Evolutionary conservation across 2,113 vertebrate genomes (phyloP).

Genomic region (Channa argus): DNA sequence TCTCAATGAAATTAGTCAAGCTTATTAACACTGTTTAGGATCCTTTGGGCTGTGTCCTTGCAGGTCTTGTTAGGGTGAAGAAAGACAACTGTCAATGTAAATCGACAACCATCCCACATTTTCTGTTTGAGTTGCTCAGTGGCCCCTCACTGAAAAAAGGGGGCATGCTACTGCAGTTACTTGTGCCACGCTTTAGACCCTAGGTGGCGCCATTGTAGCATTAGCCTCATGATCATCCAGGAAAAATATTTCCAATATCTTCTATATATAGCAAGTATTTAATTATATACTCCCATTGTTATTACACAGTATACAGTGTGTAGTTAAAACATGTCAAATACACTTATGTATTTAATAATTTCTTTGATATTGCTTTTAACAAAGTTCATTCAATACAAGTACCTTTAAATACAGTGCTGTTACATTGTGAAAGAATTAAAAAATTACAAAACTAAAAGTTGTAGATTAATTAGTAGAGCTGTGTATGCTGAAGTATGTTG

Average conservation of each 20-base stretch:
- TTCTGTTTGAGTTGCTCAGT: not conserved
- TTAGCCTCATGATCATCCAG: not conserved
- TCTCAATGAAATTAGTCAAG: not conserved
- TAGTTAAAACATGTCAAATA: not conserved
- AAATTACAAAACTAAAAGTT: no score
- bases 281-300: not conserved
- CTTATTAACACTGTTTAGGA: not conserved
- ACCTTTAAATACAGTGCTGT: no score
- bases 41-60: not conserved
- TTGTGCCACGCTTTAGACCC: constrained; percentile 21
- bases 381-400: no score
- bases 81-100: not conserved
- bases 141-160: not conserved
- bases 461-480: no score
- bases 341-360: no score
- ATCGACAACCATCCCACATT: not conserved
- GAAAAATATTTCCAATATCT: no score
- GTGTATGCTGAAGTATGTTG: no score
- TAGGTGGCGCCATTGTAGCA: constrained; percentile 61
- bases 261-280: not conserved
- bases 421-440: no score
- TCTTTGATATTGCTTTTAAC: no score
- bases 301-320: not conserved
- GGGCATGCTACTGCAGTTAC: not conserved
- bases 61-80: constrained; percentile 6